Evolutionary conservation across 2,888 invertebrate genomes (phyloP).

Genomic region (Drosophila pegasa): DNA sequence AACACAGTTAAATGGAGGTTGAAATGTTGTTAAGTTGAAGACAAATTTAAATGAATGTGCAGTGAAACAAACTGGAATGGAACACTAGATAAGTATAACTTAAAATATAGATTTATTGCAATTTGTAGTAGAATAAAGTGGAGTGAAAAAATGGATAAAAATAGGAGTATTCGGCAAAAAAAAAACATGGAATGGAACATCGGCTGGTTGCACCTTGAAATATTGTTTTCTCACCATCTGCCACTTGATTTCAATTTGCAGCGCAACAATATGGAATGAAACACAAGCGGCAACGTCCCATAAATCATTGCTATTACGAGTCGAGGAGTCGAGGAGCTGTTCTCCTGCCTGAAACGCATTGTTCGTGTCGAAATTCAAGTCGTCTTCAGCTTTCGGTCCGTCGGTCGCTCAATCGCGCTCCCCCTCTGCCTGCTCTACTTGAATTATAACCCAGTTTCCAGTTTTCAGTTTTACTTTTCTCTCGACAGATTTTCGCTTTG

Average conservation of each 20-base stretch:
- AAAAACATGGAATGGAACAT: conserved; percentile 45
- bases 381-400: conserved; percentile 26
- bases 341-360: conserved; percentile 37
- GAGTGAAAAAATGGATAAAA: background rate
- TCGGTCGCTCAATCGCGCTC: background rate
- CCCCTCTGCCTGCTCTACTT: conserved; percentile 33
- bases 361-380: conserved; percentile 68
- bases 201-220: background rate
- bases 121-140: background rate
- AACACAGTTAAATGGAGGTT: background rate
- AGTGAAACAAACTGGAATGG: background rate
- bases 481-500: conserved; percentile 31
- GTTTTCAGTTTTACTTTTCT: conserved; percentile 36
- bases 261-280: conserved; percentile 46
- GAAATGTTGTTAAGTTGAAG: background rate
- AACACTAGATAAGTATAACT: background rate
- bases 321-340: conserved; percentile 38
- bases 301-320: conserved; percentile 63
- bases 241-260: conserved; percentile 53
- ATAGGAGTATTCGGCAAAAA: conserved; percentile 15
- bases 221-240: background rate
- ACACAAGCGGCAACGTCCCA: conserved; percentile 36
- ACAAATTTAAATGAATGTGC: background rate
- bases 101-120: background rate
- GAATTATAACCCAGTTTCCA: conserved; percentile 54